These are phyloP conservation scores for Shinisaurus crocodilurus DNA, from an alignment of 2,113 vertebrate genomes.

Conservation along the genomic window DNA sequence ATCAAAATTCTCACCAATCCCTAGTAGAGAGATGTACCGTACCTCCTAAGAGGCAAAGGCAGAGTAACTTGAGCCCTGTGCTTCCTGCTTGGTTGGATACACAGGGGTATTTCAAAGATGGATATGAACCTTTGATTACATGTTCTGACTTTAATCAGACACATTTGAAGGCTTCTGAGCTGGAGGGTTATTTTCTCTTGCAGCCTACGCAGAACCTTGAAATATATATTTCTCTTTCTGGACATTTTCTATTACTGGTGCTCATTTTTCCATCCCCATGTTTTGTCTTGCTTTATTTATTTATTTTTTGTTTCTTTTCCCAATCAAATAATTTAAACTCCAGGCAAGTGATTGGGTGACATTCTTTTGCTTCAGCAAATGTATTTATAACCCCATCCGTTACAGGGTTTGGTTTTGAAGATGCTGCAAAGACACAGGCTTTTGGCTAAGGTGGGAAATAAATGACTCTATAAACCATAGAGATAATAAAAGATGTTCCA, in stretches of 20 bases:
- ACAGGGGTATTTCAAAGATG: not conserved
- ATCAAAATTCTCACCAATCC: not conserved
- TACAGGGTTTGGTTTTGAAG: conserved; percentile 37
- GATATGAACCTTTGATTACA: not conserved
- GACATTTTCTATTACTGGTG: not conserved
- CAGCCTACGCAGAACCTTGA: not conserved
- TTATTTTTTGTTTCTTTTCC: conserved; percentile 28
- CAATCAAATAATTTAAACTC: conserved; percentile 48
- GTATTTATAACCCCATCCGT: conserved; percentile 32
- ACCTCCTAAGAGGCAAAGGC: not conserved
- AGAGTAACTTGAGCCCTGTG: not conserved
- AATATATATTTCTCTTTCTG: not conserved
- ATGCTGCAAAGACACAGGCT: conserved; percentile 10
- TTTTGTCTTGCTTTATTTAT: conserved; percentile 15
- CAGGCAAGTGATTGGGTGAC: conserved; percentile 28
- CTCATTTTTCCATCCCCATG: not conserved
- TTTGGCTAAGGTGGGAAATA: conserved; percentile 4
- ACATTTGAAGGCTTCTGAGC: not conserved
- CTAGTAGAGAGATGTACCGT: not conserved
- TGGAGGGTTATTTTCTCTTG: not conserved
- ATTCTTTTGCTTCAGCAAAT: conserved; percentile 10
- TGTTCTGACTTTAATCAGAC: not conserved
- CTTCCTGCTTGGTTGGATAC: not conserved
- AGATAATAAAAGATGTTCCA: conserved; percentile 31
- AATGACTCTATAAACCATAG: conserved; percentile 35